Evolutionary conservation across 2,888 invertebrate species (phyloP), one percentile per base, ranked within the genome.

Genomic region (Halictus ligatus): DNA sequence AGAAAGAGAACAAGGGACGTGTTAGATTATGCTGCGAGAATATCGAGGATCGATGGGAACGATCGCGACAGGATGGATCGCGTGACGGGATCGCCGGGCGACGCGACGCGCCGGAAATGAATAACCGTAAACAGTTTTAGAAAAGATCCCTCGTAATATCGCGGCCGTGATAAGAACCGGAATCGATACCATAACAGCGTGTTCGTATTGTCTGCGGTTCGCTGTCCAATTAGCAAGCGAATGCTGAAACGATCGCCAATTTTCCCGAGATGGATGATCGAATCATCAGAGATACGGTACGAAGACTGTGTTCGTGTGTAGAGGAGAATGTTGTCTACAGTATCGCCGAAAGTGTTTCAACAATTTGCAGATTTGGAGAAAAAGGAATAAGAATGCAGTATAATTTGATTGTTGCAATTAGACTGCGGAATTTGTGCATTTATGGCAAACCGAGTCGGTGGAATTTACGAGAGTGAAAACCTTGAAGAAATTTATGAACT

Each of bases 1-100:
- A 81, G 75, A 82, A 84, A 84, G 18, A n/a, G 25, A 54, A 64
- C 64, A 67, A 58, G 54, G 64, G 54, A n/a, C 40, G 7, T 10
- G 79, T 83, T 83, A 86, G 80, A 54, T 54, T 54, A 29, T 15
- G 72, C 43, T 40, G 58, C 21, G 46, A 10, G n/a, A 40, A 21
- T 71, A 69, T 60, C 60, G 60, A 25, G 67, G 67, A 67, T 18
- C 35, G 10, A 21, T n/a, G 67, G 67, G 50, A 71, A 69, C 58
- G 71, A 25, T 29, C 35, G 40, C 43, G 80, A 72, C 18, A 54
- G 15, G 29, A 77, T 67, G 58, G 58, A 71, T 78, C 75, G 82
- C 77, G 75, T 67, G 75, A 76, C 72, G 40, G 35, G 50, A 78
- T 13, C 60, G 60, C 1, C 54, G 54, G 21, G 21, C 21, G 54